phyloP scores from a whole-genome alignment of 1,140 invertebrate genomes.

The Parasteatoda tepidariorum region DNA sequence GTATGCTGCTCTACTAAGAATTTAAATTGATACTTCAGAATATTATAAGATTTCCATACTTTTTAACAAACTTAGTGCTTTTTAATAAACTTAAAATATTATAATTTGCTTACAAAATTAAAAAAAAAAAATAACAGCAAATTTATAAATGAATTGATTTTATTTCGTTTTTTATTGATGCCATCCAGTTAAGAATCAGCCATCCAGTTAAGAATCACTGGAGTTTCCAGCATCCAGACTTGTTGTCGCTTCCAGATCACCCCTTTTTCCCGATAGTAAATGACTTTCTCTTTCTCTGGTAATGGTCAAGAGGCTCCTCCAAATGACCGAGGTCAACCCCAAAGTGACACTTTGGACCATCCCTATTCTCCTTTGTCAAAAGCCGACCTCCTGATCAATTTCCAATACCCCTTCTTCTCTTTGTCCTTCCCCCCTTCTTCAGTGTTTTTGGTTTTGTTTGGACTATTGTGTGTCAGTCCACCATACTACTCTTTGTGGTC shows the following conservation, averaged over 20 bases:
- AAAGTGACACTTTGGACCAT: constrained; percentile 6
- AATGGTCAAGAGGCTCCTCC: constrained; percentile 1
- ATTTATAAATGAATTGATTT: too few species aligned
- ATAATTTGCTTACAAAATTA: too few species aligned
- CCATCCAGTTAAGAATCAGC: too few species aligned
- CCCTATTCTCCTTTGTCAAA: constrained; percentile 32
- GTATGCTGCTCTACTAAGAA: too few species aligned
- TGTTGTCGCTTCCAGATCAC: background rate
- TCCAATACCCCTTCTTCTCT: background rate
- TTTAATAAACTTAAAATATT: too few species aligned
- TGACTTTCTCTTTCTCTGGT: background rate
- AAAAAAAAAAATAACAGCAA: too few species aligned
- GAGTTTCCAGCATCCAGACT: background rate
- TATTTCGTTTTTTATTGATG: too few species aligned
- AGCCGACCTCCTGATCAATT: constrained; percentile 29
- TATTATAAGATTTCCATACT: too few species aligned
- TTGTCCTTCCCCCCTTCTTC: background rate
- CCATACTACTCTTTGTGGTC: background rate
- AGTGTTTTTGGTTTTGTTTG: background rate
- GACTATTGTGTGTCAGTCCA: background rate
- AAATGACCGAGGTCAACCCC: constrained; percentile 35
- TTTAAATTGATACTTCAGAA: too few species aligned
- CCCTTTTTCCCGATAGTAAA: background rate
- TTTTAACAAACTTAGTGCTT: too few species aligned
- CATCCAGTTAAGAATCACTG: too few species aligned